phyloP scores from a whole-genome alignment of 2,888 invertebrate species.

The Endotricha flammealis region DNA sequence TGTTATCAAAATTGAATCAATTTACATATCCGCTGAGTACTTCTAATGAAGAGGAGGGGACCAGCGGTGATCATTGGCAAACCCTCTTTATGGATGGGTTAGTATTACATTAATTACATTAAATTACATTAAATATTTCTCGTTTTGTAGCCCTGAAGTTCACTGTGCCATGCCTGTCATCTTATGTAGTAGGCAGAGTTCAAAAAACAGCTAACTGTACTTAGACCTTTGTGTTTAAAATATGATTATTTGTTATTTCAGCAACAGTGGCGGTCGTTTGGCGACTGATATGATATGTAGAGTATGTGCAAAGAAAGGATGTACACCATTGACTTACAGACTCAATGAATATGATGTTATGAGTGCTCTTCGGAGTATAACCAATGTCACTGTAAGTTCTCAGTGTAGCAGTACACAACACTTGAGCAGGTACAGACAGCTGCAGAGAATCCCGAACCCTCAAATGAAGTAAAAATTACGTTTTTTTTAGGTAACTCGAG shows the following conservation, averaged over 20 bases:
- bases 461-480: no score
- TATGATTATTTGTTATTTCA: constrained; percentile 29
- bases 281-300: constrained; percentile 60
- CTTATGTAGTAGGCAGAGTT: no score
- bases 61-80: constrained; percentile 55
- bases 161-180: no score
- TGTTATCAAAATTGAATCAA: constrained; percentile 56
- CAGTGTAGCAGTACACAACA: no score
- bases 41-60: constrained; percentile 32
- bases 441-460: no score
- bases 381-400: constrained; percentile 61
- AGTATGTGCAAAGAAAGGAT: constrained; percentile 58
- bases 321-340: constrained; percentile 53
- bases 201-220: no score
- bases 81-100: constrained; percentile 42
- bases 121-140: not conserved
- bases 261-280: constrained; percentile 41
- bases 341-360: constrained; percentile 56
- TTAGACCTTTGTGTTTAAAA: no score
- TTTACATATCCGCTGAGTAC: constrained; percentile 38
- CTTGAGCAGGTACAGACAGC: no score
- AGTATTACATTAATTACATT: not conserved
- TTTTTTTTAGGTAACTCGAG: no score
- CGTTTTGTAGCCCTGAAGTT: no score
- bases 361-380: constrained; percentile 53